These are phyloP conservation scores for Lysandra coridon DNA, from an alignment of 2,888 invertebrate species.

Conservation along the genomic window DNA sequence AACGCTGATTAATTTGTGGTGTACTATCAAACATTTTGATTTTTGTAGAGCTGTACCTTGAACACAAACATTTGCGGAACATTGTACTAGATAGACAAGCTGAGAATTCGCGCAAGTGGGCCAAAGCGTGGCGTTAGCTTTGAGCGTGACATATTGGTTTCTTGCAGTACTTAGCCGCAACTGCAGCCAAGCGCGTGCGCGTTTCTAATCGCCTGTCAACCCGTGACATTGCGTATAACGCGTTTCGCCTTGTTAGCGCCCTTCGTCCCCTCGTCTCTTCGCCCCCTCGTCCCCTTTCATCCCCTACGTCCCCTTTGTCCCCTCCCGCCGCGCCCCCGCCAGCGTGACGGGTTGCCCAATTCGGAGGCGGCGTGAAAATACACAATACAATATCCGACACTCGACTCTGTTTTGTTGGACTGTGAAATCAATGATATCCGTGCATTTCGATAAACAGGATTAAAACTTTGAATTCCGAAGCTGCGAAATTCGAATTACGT, in stretches of 20 bases:
- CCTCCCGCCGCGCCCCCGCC: conserved; percentile 40
- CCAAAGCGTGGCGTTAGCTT: neutral
- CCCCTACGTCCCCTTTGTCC: conserved; percentile 37
- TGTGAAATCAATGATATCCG: conserved; percentile 39
- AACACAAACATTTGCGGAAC: no score
- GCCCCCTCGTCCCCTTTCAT: conserved; percentile 40
- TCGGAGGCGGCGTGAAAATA: conserved; percentile 46
- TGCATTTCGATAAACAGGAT: conserved; percentile 29
- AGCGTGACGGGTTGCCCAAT: conserved; percentile 47
- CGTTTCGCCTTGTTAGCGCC: conserved; percentile 62
- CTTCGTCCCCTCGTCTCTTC: conserved; percentile 41
- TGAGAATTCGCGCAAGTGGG: no score
- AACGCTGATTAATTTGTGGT: no score
- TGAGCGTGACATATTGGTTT: conserved; percentile 1
- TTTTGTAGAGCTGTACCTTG: no score
- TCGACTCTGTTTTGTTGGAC: conserved; percentile 40
- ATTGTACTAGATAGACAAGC: no score
- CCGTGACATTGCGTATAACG: conserved; percentile 64
- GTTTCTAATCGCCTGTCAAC: conserved; percentile 66
- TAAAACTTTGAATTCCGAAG: conserved; percentile 31
- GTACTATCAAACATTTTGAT: no score
- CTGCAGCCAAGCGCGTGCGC: conserved; percentile 57
- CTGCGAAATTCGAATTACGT: neutral
- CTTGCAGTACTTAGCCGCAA: conserved; percentile 35
- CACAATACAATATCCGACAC: conserved; percentile 45